A percentile compares a stretch with the other conserved stretches of the same genome.
phyloP scores from a whole-genome alignment of 2,797 vertebrate genomes.

The Toxotes lorentzi region DNA sequence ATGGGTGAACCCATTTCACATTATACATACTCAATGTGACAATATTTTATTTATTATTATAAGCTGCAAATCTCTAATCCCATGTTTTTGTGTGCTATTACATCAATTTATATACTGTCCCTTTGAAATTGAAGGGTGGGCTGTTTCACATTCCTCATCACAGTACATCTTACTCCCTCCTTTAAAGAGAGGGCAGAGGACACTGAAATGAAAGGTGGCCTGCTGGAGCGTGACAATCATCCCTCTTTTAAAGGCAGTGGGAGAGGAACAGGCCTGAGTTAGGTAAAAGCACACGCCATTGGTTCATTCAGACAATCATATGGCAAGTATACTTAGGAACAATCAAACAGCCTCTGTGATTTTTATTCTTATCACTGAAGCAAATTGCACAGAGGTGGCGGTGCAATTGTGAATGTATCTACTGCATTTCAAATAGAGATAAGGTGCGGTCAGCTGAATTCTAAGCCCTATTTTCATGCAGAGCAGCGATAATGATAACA shows the following conservation, averaged over 20 bases:
- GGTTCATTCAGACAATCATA: slow-evolving; percentile 21
- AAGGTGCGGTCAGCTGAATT: slow-evolving; percentile 51
- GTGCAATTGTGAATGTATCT: slow-evolving; percentile 39
- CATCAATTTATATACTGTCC: neutral
- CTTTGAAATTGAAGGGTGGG: slow-evolving; percentile 9
- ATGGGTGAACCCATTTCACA: neutral
- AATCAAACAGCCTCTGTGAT: slow-evolving; percentile 32
- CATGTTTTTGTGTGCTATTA: neutral
- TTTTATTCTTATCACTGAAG: slow-evolving; percentile 39
- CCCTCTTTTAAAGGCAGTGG: slow-evolving; percentile 15
- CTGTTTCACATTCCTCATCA: slow-evolving; percentile 10
- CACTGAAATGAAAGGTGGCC: slow-evolving; percentile 26
- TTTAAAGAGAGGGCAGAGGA: slow-evolving; percentile 2
- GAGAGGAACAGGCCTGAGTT: slow-evolving; percentile 11
- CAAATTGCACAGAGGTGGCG: slow-evolving; percentile 5
- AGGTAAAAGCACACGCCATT: slow-evolving; percentile 25
- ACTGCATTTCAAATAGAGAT: slow-evolving; percentile 49
- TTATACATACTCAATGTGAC: neutral
- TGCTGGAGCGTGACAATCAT: slow-evolving; percentile 28
- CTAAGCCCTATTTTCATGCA: slow-evolving; percentile 40
- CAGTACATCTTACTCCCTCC: neutral
- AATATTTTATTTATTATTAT: neutral
- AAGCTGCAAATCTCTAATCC: neutral
- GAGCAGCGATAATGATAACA: slow-evolving; percentile 63
- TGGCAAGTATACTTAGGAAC: slow-evolving; percentile 16